Evolutionary conservation across 2,797 vertebrate genomes (phyloP).

Genomic region (Yasuhikotakia modesta): DNA sequence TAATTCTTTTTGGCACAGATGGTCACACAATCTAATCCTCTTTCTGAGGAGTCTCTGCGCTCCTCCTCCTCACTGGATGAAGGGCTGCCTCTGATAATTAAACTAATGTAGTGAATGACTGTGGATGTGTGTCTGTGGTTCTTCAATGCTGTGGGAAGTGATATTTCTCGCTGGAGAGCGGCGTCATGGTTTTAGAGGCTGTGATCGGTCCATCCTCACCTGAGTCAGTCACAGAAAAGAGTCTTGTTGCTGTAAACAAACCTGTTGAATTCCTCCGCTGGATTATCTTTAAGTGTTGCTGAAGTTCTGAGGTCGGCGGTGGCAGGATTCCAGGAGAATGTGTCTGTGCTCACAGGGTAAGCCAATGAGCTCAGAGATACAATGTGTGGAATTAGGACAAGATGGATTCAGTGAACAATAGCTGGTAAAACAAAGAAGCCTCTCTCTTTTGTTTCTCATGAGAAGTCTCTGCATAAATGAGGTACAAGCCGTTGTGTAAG

Average conservation of each 20-base stretch:
- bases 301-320: slow-evolving; percentile 31
- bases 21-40: slow-evolving; percentile 63
- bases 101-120: slow-evolving; percentile 54
- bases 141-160: slow-evolving; percentile 32
- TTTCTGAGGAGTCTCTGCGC: slow-evolving; percentile 55
- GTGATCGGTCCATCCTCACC: slow-evolving; percentile 32
- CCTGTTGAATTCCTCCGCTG: slow-evolving; percentile 48
- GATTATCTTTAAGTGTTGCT: slow-evolving; percentile 34
- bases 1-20: slow-evolving; percentile 60
- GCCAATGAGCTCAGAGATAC: slow-evolving; percentile 25
- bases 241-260: slow-evolving; percentile 21
- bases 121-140: slow-evolving; percentile 28
- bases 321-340: slow-evolving; percentile 34
- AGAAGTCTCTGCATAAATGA: too few species aligned
- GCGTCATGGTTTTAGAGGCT: slow-evolving; percentile 14
- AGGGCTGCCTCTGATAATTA: slow-evolving; percentile 57
- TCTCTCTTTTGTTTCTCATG: slow-evolving; percentile 9
- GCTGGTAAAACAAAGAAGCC: neutral
- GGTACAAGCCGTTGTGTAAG: too few species aligned
- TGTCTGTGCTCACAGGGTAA: slow-evolving; percentile 48
- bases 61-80: slow-evolving; percentile 51
- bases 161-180: slow-evolving; percentile 20
- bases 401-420: neutral
- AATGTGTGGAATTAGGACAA: slow-evolving; percentile 28
- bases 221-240: slow-evolving; percentile 15